Evolutionary conservation across 2,113 vertebrate genomes (phyloP).

Genomic region (Melanerpes aurifrons): DNA sequence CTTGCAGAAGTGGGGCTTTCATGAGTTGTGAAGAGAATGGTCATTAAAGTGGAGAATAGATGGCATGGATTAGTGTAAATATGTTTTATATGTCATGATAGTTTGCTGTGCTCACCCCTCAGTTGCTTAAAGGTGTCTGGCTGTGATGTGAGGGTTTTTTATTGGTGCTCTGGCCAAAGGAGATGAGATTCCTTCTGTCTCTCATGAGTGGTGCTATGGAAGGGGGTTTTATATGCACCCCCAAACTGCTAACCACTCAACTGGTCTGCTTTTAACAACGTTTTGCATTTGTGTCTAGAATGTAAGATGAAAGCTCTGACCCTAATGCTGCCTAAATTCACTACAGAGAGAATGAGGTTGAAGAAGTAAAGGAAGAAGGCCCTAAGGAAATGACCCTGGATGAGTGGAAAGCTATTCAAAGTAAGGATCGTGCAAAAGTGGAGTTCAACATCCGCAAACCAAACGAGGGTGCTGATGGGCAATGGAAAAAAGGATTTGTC

Average conservation of each 20-base stretch:
- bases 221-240: too few relatives aligned
- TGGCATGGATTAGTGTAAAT: not conserved
- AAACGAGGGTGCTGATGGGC: conserved; percentile 94
- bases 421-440: conserved; percentile 95
- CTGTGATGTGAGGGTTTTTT: not conserved
- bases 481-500: conserved; percentile 97
- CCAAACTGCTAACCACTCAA: not conserved
- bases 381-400: conserved; percentile 99
- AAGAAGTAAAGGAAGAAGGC: conserved; percentile 96
- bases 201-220: not conserved
- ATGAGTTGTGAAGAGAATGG: not conserved
- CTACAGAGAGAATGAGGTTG: conserved; percentile 91
- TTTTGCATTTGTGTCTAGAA: not conserved
- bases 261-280: not conserved
- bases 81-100: not conserved
- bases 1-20: not conserved
- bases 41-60: not conserved
- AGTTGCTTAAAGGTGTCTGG: not conserved
- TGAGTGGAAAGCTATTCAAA: conserved; percentile 98
- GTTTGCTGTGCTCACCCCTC: not conserved
- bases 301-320: not conserved
- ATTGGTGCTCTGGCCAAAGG: not conserved
- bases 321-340: not conserved
- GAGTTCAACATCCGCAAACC: conserved; percentile 99
- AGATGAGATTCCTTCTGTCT: not conserved